These are phyloP conservation scores for Protophormia terraenovae DNA, from an alignment of 2,888 invertebrate genomes.

Conservation along the genomic window DNA sequence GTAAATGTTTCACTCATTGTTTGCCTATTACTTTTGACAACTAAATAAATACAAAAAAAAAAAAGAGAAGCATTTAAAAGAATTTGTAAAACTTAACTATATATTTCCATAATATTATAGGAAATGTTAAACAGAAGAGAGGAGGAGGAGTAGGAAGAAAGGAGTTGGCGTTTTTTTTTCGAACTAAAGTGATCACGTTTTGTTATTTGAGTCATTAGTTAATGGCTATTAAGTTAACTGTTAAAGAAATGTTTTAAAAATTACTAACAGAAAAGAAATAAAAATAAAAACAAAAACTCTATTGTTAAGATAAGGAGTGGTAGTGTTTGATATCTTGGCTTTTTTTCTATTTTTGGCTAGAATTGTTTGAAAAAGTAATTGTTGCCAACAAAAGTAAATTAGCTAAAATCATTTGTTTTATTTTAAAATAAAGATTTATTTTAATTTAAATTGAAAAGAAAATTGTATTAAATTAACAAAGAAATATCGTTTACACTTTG, in stretches of 20 bases:
- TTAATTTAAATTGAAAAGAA: constrained; percentile 6
- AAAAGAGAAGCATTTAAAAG: no score
- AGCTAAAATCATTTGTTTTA: background rate
- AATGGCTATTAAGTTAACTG: constrained; percentile 54
- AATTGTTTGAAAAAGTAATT: background rate
- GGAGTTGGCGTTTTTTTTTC: background rate
- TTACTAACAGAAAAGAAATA: no score
- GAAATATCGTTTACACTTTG: background rate
- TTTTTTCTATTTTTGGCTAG: background rate
- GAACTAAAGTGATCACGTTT: constrained; percentile 60
- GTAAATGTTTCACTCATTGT: constrained; percentile 33
- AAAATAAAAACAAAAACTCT: background rate
- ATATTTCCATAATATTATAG: background rate
- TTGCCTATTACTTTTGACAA: constrained; percentile 53
- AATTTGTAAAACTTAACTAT: background rate
- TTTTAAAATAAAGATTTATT: background rate
- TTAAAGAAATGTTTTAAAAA: constrained; percentile 23
- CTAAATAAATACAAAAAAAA: constrained; percentile 54
- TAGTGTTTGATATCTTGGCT: background rate
- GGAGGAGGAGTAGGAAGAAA: background rate
- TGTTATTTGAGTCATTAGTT: constrained; percentile 48
- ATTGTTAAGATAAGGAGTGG: constrained; percentile 29
- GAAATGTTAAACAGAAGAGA: background rate
- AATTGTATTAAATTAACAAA: constrained; percentile 18
- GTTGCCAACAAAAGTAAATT: constrained; percentile 10